A percentile compares a stretch with the other conserved stretches of the same genome.
Evolutionary conservation across 2,888 invertebrate species (phyloP).

Genomic region (Idaea straminata): DNA sequence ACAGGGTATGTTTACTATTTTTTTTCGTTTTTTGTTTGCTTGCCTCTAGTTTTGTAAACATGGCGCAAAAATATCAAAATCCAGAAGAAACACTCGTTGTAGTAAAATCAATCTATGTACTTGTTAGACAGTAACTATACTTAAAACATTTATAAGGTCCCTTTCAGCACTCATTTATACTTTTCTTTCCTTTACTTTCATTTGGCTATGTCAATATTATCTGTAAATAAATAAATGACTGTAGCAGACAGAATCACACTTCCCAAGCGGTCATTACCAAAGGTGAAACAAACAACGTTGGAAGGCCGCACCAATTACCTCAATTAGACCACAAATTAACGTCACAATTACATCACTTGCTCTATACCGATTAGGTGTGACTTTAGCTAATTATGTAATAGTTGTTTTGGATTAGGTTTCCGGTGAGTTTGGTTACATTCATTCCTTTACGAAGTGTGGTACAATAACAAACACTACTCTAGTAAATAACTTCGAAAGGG

Average conservation of each 20-base stretch:
- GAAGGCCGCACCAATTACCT: constrained; percentile 3
- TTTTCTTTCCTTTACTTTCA: too few relatives aligned
- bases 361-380: background rate
- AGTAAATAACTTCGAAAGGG: background rate
- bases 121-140: too few relatives aligned
- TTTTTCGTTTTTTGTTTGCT: too few relatives aligned
- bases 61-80: too few relatives aligned
- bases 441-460: background rate
- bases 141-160: too few relatives aligned
- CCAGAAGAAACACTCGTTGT: too few relatives aligned
- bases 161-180: too few relatives aligned
- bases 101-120: too few relatives aligned
- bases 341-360: background rate
- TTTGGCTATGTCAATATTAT: too few relatives aligned
- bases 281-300: background rate
- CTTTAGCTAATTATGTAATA: background rate
- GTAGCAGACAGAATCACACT: too few relatives aligned
- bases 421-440: background rate
- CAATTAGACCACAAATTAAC: constrained; percentile 3
- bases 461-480: background rate
- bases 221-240: background rate
- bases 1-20: too few relatives aligned
- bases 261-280: constrained; percentile 4
- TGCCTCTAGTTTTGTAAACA: too few relatives aligned
- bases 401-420: background rate